phyloP scores from a whole-genome alignment of 2,888 invertebrate genomes.

The Epinotia bilunana region DNA sequence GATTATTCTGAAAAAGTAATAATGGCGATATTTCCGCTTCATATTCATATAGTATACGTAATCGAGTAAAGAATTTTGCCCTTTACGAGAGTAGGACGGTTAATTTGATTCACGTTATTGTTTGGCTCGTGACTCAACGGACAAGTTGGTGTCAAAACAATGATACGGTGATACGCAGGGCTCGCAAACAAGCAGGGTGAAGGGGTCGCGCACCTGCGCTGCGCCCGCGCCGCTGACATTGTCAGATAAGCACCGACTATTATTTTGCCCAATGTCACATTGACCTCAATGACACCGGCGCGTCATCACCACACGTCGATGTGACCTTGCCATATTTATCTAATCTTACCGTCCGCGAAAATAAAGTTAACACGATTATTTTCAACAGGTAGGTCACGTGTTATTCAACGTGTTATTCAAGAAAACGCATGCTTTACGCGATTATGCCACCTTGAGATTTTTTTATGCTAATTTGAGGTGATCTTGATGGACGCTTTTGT shows the following conservation, averaged over 20 bases:
- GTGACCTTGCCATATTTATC: constrained; percentile 83
- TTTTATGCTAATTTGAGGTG: not conserved
- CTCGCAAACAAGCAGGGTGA: constrained; percentile 61
- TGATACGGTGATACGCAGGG: constrained; percentile 48
- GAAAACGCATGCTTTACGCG: constrained; percentile 11
- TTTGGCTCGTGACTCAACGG: constrained; percentile 47
- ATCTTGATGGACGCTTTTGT: not conserved
- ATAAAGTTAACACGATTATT: constrained; percentile 62
- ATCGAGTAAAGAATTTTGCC: not conserved
- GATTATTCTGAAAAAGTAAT: not conserved
- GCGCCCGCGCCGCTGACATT: constrained; percentile 81
- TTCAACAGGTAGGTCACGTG: constrained; percentile 48
- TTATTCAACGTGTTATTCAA: constrained; percentile 31
- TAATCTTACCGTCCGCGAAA: constrained; percentile 79
- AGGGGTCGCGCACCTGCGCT: constrained; percentile 77
- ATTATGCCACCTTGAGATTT: constrained; percentile 10
- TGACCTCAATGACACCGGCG: constrained; percentile 83
- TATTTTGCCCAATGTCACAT: constrained; percentile 84
- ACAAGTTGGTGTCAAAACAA: constrained; percentile 46
- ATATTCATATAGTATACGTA: not conserved
- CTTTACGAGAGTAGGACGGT: not conserved
- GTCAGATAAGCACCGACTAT: constrained; percentile 82
- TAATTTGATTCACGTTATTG: constrained; percentile 4
- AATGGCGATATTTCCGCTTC: not conserved
- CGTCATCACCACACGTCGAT: constrained; percentile 71